phyloP scores from a whole-genome alignment of 2,797 vertebrate species.

The Perodicticus potto region DNA sequence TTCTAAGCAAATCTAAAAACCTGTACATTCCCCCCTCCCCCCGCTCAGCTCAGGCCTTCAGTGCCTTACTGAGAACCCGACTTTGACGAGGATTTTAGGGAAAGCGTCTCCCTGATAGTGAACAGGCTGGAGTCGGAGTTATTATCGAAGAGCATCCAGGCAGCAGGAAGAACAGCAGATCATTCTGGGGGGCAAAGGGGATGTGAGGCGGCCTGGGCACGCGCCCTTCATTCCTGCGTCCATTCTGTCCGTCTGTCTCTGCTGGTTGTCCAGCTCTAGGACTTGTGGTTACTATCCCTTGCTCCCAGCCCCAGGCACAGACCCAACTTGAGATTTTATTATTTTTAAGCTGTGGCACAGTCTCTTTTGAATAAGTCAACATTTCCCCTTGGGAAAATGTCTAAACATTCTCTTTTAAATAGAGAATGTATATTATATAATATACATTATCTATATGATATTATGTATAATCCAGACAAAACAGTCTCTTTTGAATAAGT shows the following conservation, averaged over 20 bases:
- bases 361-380: not conserved
- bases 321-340: not conserved
- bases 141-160: not conserved
- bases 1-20: not conserved
- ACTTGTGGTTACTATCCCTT: not conserved
- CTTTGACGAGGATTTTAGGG: not conserved
- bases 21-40: too few relatives aligned
- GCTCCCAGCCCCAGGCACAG: not conserved
- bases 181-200: not conserved
- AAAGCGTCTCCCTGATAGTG: not conserved
- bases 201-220: not conserved
- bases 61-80: not conserved
- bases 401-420: not conserved
- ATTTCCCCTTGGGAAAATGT: not conserved
- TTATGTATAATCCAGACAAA: too few relatives aligned
- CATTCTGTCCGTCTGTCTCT: not conserved
- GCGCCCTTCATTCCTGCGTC: not conserved
- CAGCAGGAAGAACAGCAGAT: fast-evolving
- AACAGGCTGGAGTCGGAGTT: not conserved
- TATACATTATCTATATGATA: too few relatives aligned
- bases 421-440: too few relatives aligned
- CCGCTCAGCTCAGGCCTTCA: not conserved
- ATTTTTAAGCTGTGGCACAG: not conserved
- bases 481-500: not conserved
- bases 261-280: not conserved